A percentile compares a stretch with the other conserved stretches of the same genome.
These are phyloP conservation scores for Falco punctatus DNA, from an alignment of 2,113 vertebrate genomes.

Conservation along the genomic window DNA sequence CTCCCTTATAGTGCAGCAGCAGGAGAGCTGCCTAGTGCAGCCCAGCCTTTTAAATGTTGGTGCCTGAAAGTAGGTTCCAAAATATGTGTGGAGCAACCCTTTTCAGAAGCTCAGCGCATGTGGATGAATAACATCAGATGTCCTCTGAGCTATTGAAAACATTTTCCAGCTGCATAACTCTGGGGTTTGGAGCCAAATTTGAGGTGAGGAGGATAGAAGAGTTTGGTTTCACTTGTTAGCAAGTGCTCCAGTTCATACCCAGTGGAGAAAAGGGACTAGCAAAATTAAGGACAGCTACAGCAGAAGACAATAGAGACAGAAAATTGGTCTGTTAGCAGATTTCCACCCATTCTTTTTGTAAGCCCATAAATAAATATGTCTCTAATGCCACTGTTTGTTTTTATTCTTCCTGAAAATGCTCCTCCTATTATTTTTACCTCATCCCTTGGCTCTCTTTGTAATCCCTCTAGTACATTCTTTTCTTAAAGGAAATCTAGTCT, in stretches of 20 bases:
- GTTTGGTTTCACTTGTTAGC: conserved; percentile 29
- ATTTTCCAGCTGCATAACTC: neutral
- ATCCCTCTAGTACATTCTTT: neutral
- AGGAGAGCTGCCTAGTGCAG: neutral
- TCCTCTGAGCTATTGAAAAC: neutral
- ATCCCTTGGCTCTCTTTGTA: neutral
- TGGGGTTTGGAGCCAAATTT: neutral
- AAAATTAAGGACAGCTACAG: neutral
- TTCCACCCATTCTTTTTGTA: conserved; percentile 14
- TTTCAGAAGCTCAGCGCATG: neutral
- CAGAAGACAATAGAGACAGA: conserved; percentile 1
- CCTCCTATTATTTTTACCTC: neutral
- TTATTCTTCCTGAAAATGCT: neutral
- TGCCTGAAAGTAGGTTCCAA: neutral
- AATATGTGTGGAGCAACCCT: neutral
- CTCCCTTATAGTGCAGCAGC: neutral
- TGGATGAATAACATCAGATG: neutral
- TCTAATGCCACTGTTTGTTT: neutral
- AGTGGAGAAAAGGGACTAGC: neutral
- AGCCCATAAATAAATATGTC: neutral
- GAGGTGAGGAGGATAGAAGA: conserved; percentile 9
- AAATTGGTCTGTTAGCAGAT: conserved; percentile 18
- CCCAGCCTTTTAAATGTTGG: neutral
- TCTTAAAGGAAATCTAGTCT: neutral
- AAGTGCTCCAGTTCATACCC: neutral